phyloP scores from a whole-genome alignment of 2,797 vertebrate species.

The Podarcis siculus region DNA sequence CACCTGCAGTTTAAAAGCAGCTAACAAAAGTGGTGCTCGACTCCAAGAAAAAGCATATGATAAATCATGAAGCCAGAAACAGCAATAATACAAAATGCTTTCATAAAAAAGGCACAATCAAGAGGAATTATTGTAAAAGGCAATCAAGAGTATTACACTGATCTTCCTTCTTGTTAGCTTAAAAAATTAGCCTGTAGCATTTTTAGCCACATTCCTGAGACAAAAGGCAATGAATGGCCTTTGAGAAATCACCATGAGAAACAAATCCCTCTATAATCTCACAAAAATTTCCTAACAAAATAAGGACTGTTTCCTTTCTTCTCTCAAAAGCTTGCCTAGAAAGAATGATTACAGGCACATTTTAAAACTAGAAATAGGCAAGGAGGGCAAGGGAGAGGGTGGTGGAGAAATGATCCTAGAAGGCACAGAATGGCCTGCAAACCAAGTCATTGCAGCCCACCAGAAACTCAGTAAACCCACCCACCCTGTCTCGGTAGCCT shows the following conservation, averaged over 20 bases:
- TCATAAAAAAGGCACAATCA: neutral
- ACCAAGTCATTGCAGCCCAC: neutral
- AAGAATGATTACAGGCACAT: neutral
- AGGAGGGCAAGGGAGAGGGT: neutral
- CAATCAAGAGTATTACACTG: neutral
- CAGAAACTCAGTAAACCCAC: neutral
- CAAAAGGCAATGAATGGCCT: neutral
- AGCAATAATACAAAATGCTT: neutral
- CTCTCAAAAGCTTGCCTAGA: neutral
- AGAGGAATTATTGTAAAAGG: conserved; percentile 3
- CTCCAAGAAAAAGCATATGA: neutral
- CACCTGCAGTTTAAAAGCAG: neutral
- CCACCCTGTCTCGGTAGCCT: neutral
- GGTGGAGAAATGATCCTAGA: neutral
- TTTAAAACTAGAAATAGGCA: neutral
- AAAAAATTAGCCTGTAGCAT: neutral
- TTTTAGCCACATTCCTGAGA: neutral
- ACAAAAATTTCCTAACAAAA: neutral
- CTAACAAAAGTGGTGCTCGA: neutral
- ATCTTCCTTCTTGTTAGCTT: rapidly evolving
- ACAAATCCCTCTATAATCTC: neutral
- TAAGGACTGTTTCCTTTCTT: neutral
- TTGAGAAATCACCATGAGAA: neutral
- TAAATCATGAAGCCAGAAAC: neutral
- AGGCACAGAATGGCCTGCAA: neutral